A percentile compares a stretch with the other conserved stretches of the same genome.
Conservation (phyloP, 2,888 invertebrate species). For the Tetramorium bicarinatum region DNA sequence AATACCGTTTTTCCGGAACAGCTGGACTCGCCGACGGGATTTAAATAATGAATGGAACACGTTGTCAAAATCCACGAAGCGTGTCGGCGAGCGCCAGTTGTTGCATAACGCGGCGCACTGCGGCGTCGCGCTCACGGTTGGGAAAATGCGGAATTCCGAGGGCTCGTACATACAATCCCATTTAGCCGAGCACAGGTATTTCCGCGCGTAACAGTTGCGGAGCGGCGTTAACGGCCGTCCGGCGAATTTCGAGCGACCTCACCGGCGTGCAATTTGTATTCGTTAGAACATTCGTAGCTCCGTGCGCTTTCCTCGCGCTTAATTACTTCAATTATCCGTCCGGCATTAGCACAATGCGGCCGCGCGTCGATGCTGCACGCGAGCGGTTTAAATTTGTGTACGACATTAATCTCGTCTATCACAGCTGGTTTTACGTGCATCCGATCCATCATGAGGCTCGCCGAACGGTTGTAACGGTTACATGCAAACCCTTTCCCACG, state of each 20-base stretch:
- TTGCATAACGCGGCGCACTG: slow-evolving; percentile 75
- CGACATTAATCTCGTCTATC: slow-evolving; percentile 26
- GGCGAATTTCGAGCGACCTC: neutral
- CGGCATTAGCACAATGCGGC: neutral
- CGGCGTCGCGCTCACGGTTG: slow-evolving; percentile 68
- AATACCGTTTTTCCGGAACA: slow-evolving; percentile 31
- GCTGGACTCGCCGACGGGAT: slow-evolving; percentile 46
- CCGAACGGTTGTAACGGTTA: slow-evolving; percentile 28
- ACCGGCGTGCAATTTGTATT: neutral
- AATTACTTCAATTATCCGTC: slow-evolving; percentile 46
- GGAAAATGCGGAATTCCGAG: slow-evolving; percentile 77
- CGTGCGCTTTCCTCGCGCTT: slow-evolving; percentile 39
- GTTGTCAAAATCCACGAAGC: slow-evolving; percentile 79
- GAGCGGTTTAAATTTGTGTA: slow-evolving; percentile 28
- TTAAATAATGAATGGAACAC: slow-evolving; percentile 72
- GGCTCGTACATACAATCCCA: slow-evolving; percentile 43
- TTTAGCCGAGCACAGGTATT: slow-evolving; percentile 45
- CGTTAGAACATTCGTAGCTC: slow-evolving; percentile 29
- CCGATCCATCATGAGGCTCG: slow-evolving; percentile 14
- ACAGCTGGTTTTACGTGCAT: slow-evolving; percentile 16
- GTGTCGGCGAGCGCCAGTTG: slow-evolving; percentile 76
- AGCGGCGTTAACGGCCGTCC: slow-evolving; percentile 39
- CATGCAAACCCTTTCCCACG: slow-evolving; percentile 47
- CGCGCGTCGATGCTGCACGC: slow-evolving; percentile 11
- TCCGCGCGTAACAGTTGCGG: slow-evolving; percentile 42